These are phyloP conservation scores for Antitype chi DNA, from an alignment of 2,888 invertebrate genomes.

Conservation along the genomic window DNA sequence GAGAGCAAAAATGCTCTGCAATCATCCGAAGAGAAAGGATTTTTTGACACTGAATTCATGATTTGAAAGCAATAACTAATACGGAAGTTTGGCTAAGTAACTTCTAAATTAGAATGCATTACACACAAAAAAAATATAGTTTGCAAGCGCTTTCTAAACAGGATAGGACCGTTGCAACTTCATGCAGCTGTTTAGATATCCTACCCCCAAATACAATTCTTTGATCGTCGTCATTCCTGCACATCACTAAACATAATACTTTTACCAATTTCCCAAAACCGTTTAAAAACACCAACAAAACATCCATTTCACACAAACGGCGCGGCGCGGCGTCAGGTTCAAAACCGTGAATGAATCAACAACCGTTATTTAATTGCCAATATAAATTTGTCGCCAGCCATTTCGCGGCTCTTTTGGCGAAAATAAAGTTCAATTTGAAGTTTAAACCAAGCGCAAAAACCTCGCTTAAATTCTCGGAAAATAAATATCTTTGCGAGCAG, in stretches of 20 bases:
- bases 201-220: background rate
- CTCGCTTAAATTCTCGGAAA: slow-evolving; percentile 53
- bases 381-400: slow-evolving; percentile 60
- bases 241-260: background rate
- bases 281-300: slow-evolving; percentile 38
- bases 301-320: slow-evolving; percentile 20
- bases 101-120: no score
- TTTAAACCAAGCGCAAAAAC: slow-evolving; percentile 49
- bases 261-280: slow-evolving; percentile 11
- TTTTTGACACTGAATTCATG: background rate
- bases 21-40: background rate
- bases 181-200: background rate
- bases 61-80: slow-evolving; percentile 2
- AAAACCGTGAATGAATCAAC: slow-evolving; percentile 58
- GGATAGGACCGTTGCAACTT: background rate
- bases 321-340: slow-evolving; percentile 20
- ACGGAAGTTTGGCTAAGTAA: background rate
- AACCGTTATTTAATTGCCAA: slow-evolving; percentile 66
- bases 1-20: background rate
- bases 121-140: background rate
- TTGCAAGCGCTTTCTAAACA: background rate
- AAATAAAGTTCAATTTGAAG: slow-evolving; percentile 59
- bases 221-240: background rate
- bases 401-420: slow-evolving; percentile 40
- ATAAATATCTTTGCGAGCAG: slow-evolving; percentile 58